Conservation (phyloP, 2,888 invertebrate genomes). For the Coecobrya sp. region DNA sequence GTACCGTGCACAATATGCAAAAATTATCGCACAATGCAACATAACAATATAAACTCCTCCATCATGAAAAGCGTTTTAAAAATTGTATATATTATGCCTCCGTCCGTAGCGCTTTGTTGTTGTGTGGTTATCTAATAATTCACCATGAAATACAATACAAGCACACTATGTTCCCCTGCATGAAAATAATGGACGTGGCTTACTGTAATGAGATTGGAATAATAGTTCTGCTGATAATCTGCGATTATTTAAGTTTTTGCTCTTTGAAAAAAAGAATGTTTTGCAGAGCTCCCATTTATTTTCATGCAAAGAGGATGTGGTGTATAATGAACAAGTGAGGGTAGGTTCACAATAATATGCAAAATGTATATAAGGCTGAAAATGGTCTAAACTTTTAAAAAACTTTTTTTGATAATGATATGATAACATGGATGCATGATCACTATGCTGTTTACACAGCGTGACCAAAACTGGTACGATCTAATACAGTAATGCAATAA, state of each 20-base stretch:
- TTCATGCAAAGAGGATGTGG: slow-evolving; percentile 18
- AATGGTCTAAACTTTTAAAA: slow-evolving; percentile 33
- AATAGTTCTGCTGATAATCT: neutral
- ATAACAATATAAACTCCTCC: neutral
- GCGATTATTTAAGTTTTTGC: slow-evolving; percentile 43
- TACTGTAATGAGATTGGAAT: slow-evolving; percentile 27
- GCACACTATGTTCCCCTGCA: neutral
- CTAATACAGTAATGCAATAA: slow-evolving; percentile 35
- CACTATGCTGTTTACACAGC: slow-evolving; percentile 62
- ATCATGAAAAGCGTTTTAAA: slow-evolving; percentile 4
- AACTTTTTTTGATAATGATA: slow-evolving; percentile 33
- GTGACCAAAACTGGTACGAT: slow-evolving; percentile 62
- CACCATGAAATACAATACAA: slow-evolving; percentile 33
- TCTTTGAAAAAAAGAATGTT: slow-evolving; percentile 5
- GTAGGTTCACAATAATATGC: neutral
- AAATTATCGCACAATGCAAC: neutral
- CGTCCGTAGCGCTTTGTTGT: neutral
- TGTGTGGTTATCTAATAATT: slow-evolving; percentile 42
- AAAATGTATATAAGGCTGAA: neutral
- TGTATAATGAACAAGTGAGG: neutral
- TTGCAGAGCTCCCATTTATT: neutral
- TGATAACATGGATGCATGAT: slow-evolving; percentile 61
- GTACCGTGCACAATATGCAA: neutral
- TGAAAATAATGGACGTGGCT: slow-evolving; percentile 40
- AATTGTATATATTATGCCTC: neutral